phyloP scores from a whole-genome alignment of 1,140 invertebrate genomes.

The Condylostylus longicornis region DNA sequence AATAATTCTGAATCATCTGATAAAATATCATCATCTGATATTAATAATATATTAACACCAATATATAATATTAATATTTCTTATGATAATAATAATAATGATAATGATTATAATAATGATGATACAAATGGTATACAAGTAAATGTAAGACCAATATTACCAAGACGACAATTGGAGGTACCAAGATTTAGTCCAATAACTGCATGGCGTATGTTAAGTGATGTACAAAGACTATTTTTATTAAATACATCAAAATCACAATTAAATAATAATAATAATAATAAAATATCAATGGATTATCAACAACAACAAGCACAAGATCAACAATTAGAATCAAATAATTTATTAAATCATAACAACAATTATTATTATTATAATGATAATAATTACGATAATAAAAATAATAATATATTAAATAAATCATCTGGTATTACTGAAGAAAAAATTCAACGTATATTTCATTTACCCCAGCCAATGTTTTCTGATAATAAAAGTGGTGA shows the following conservation, averaged over 20 bases:
- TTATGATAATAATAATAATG: constrained; percentile 1
- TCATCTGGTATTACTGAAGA: constrained; percentile 22
- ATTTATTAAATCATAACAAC: background rate
- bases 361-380: background rate
- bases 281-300: constrained; percentile 26
- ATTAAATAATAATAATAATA: background rate
- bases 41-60: constrained; percentile 23
- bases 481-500: constrained; percentile 54
- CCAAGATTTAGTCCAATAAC: constrained; percentile 64
- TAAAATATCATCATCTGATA: constrained; percentile 37
- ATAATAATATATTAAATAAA: background rate
- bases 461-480: constrained; percentile 6
- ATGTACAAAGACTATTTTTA: constrained; percentile 7
- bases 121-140: constrained; percentile 46
- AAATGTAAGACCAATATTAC: constrained; percentile 56
- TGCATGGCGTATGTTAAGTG: constrained; percentile 58
- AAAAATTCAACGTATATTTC: constrained; percentile 30
- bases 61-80: constrained; percentile 1
- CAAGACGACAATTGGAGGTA: constrained; percentile 56
- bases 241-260: background rate
- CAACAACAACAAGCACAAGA: constrained; percentile 12
- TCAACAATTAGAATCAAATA: constrained; percentile 11
- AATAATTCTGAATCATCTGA: constrained; percentile 36
- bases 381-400: background rate
- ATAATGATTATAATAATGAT: too few relatives aligned